These are phyloP conservation scores for Pavo muticus DNA, from an alignment of 2,113 vertebrate genomes.

Conservation along the genomic window DNA sequence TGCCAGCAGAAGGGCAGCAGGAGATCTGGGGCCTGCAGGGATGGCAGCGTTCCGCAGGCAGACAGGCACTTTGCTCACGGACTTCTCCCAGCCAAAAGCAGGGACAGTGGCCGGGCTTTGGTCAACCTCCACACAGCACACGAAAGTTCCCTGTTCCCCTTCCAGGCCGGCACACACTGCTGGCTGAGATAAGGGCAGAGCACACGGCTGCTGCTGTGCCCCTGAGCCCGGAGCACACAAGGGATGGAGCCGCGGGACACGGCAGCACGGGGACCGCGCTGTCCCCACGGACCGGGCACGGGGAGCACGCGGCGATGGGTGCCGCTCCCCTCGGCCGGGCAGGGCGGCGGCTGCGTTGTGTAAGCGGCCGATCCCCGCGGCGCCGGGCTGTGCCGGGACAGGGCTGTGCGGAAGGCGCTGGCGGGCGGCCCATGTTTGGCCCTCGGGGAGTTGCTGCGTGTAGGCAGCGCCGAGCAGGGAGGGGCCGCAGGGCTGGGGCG, in stretches of 20 bases:
- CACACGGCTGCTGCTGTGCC: not conserved
- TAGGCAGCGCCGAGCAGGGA: conserved; percentile 50
- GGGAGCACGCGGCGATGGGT: not conserved
- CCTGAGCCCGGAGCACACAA: not conserved
- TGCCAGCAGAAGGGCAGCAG: rapidly evolving
- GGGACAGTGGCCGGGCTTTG: rapidly evolving
- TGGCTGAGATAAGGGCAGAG: rapidly evolving
- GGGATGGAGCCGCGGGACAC: rapidly evolving
- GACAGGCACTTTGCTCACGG: not conserved
- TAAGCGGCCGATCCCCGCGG: conserved; percentile 24
- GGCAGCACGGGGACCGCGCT: not conserved
- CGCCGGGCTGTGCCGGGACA: not conserved
- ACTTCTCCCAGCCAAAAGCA: rapidly evolving
- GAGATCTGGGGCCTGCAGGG: not conserved
- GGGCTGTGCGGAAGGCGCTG: not conserved
- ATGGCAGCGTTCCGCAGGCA: not conserved
- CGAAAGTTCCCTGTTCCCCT: not conserved
- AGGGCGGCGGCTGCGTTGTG: not conserved
- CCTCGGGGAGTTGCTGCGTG: conserved; percentile 28
- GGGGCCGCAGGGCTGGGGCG: conserved; percentile 13
- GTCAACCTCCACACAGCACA: not conserved
- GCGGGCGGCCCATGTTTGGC: conserved; percentile 21
- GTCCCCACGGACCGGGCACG: not conserved
- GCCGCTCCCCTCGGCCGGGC: not conserved
- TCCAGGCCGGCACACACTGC: not conserved